Percentiles rank a stretch among this genome's conserved stretches.
Conservation (phyloP, 2,113 vertebrate species). For the Cavia aperea region DNA sequence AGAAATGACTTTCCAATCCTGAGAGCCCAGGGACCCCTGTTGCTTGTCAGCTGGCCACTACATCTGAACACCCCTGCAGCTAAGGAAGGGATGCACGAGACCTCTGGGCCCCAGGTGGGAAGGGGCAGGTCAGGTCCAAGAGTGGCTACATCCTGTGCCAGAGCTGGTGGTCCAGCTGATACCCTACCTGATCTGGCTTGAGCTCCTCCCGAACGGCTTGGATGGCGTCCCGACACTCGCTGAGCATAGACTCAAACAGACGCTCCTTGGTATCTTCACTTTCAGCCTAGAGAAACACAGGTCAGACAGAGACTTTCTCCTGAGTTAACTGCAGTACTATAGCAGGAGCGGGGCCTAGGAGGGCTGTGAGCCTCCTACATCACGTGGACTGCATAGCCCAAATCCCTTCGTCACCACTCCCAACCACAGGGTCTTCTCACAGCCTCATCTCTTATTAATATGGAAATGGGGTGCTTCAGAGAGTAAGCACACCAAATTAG, state of each 20-base stretch:
- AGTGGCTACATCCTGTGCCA: background rate
- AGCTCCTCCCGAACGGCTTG: slow-evolving; percentile 95
- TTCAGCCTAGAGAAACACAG: slow-evolving; percentile 79
- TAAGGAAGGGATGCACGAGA: background rate
- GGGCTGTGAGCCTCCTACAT: rapidly evolving
- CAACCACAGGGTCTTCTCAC: rapidly evolving
- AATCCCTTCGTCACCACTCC: background rate
- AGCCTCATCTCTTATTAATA: background rate
- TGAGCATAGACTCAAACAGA: slow-evolving; percentile 93
- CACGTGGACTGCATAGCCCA: too few species aligned
- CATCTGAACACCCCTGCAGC: background rate
- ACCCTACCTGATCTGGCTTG: slow-evolving; percentile 87
- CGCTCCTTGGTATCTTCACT: slow-evolving; percentile 96
- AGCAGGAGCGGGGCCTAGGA: rapidly evolving
- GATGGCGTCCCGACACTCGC: slow-evolving; percentile 96
- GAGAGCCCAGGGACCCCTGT: background rate
- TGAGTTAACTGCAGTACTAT: background rate
- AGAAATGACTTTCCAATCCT: background rate
- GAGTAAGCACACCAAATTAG: background rate
- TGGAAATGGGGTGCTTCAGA: background rate
- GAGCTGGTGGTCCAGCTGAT: rapidly evolving
- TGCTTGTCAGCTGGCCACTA: background rate
- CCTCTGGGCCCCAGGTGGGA: background rate
- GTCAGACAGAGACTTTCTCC: background rate
- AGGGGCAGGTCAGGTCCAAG: background rate